Evolutionary conservation across 2,888 invertebrate species (phyloP), one percentile per base, ranked within the genome.

Genomic region (Tuta absoluta): DNA sequence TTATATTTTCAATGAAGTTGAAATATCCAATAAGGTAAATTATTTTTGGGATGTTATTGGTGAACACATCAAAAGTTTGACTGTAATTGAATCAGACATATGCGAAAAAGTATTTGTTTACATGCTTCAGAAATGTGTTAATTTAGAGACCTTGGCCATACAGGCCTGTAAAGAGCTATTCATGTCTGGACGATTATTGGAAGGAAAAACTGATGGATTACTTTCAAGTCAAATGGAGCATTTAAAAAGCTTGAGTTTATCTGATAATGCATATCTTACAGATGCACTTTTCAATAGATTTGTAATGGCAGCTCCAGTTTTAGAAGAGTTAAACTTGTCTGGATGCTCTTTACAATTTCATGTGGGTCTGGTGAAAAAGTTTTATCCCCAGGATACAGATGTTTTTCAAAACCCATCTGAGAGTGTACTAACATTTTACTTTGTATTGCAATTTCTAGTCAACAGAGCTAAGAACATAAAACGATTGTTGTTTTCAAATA

Each of bases 261-360:
- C 93, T 21, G 93, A 93, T 48, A 95, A 96, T 76, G 93, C 95
- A 69, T 95, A 95, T 79, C 85, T 96, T 45, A 95, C 95, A 1
- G 96, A 96, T 91, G 94, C 94, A n/a, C 89, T 95, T 12, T 93
- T 96, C 62, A 92, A 93, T 73, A 92, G 95, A 73, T 91, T 96
- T 74, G 89, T 94, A 1, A 86, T 92, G 8, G 89, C 94, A 12
- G 93, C 94, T 68, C 93, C 93, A 53, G 87, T 91, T 64, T 77
- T 96, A 19, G 91, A 93, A 67, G 88, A 92, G 17, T 80, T 96
- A 0, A 93, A 94, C 75, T 85, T 96, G 67, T 93, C 94, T 33
- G 93, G 93, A 10, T 95, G 95, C 71, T 94, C 94, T 65, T 93
- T 96, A 61, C 94, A 95, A 37, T 96, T 95, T 78, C 95, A 95